phyloP scores from a whole-genome alignment of 53 echinoderm and acorn worm species.

The Holothuria scabra region DNA sequence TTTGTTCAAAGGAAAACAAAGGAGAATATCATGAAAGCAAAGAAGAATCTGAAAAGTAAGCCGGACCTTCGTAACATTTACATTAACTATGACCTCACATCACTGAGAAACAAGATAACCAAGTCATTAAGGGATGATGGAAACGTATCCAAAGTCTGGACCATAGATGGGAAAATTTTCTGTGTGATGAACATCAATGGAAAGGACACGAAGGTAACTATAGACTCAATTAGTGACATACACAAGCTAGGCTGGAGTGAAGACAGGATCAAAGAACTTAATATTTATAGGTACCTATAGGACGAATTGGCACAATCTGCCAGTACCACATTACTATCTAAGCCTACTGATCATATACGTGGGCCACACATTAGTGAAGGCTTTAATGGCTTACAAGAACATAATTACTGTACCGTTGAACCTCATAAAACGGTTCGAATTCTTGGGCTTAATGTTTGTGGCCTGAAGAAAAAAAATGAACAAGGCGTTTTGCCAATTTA shows the following conservation, averaged over 20 bases:
- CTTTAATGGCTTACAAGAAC: no score
- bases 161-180: conserved; percentile 2
- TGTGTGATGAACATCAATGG: background rate
- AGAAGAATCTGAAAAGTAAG: conserved; percentile 21
- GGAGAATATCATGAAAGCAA: conserved; percentile 37
- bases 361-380: no score
- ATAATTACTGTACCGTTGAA: no score
- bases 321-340: no score
- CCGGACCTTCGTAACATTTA: background rate
- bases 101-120: background rate
- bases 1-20: conserved; percentile 33
- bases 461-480: no score
- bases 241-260: conserved; percentile 14
- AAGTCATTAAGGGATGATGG: background rate
- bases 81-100: conserved; percentile 15
- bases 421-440: no score
- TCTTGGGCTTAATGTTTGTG: no score
- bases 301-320: background rate
- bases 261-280: background rate
- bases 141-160: conserved; percentile 17
- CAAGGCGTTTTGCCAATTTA: no score
- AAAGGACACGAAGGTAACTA: background rate
- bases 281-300: background rate
- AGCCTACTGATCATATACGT: no score
- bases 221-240: conserved; percentile 6